Evolutionary conservation across 2,888 invertebrate species (phyloP).

Genomic region (Himalopsyche tibetana): DNA sequence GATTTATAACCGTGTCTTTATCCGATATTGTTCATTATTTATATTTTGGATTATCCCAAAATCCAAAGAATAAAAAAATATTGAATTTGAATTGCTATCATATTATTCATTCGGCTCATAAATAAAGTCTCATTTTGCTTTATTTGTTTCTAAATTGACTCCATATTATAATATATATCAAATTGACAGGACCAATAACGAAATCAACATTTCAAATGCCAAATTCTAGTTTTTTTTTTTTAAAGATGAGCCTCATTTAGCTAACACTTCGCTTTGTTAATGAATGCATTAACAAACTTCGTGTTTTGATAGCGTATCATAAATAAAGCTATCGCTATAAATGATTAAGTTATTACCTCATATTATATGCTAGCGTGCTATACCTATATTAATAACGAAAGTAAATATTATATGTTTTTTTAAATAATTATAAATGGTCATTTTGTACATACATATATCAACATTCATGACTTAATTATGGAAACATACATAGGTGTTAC

Average conservation of each 20-base stretch:
- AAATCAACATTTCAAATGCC: slow-evolving; percentile 9
- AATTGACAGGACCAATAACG: slow-evolving; percentile 8
- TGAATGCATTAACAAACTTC: not conserved
- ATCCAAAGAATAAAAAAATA: too few species aligned
- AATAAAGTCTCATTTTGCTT: not conserved
- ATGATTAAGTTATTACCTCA: slow-evolving; percentile 9
- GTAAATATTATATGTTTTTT: not conserved
- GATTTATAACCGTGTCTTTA: too few species aligned
- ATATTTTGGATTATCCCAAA: too few species aligned
- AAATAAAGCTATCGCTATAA: slow-evolving; percentile 23
- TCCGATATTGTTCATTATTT: too few species aligned
- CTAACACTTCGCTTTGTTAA: not conserved
- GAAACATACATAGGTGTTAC: too few species aligned
- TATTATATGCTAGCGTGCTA: slow-evolving; percentile 21
- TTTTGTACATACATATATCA: not conserved
- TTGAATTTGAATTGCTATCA: too few species aligned
- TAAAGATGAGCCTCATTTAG: not conserved
- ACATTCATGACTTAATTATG: not conserved
- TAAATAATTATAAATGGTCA: not conserved
- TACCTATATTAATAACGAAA: slow-evolving; percentile 24
- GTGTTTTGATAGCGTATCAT: slow-evolving; percentile 11
- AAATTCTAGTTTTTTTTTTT: not conserved
- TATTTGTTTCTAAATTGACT: slow-evolving; percentile 9
- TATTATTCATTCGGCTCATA: too few species aligned
- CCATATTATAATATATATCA: slow-evolving; percentile 11